A percentile compares a stretch with the other conserved stretches of the same genome.
These are phyloP conservation scores for Glareola pratincola DNA, from an alignment of 2,113 vertebrate species.

Conservation along the genomic window DNA sequence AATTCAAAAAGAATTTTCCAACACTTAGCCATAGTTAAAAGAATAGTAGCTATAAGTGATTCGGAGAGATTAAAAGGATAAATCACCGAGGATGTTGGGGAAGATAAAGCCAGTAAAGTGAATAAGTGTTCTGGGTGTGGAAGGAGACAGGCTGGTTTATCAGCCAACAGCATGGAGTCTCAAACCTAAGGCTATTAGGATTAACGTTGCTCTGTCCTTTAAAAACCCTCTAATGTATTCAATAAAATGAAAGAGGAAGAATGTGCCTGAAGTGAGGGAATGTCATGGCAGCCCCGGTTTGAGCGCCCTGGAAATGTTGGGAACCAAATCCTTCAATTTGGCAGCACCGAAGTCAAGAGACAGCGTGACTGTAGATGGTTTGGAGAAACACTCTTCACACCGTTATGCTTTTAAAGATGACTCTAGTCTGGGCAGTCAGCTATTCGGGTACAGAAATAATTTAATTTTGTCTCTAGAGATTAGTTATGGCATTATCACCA, in stretches of 20 bases:
- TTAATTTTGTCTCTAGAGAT: background rate
- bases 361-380: background rate
- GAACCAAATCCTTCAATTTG: background rate
- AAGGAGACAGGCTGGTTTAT: slow-evolving; percentile 53
- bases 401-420: background rate
- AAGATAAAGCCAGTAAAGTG: slow-evolving; percentile 46
- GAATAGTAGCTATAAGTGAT: slow-evolving; percentile 44
- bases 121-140: slow-evolving; percentile 43
- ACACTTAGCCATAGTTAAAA: slow-evolving; percentile 32
- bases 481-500: background rate
- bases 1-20: slow-evolving; percentile 46
- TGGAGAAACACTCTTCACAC: background rate
- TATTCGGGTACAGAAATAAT: background rate
- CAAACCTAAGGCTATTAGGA: slow-evolving; percentile 43
- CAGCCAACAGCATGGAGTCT: slow-evolving; percentile 40
- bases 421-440: background rate
- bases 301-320: background rate
- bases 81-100: background rate
- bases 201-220: slow-evolving; percentile 37
- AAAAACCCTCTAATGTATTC: slow-evolving; percentile 29
- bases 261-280: slow-evolving; percentile 30
- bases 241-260: slow-evolving; percentile 36
- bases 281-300: background rate
- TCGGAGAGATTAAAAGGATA: slow-evolving; percentile 52
- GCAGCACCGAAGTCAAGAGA: background rate